These are phyloP conservation scores for Podarcis lilfordi DNA, from an alignment of 2,797 vertebrate species.

Conservation along the genomic window DNA sequence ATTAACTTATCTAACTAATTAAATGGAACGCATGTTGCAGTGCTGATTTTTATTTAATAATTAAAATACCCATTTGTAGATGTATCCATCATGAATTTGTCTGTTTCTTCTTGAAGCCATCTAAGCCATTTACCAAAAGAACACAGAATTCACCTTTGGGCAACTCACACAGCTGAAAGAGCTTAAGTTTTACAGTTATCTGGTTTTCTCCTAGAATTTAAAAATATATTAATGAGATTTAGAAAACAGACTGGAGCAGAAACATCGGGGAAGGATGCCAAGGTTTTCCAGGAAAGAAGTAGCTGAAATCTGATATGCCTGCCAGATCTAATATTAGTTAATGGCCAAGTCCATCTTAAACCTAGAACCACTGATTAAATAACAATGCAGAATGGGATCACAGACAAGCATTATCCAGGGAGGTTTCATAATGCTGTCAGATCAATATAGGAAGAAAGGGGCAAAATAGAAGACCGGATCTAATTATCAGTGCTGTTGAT, in stretches of 20 bases:
- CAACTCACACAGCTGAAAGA: not conserved
- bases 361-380: not conserved
- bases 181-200: not conserved
- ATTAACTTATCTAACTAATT: not conserved
- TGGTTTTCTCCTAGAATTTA: not conserved
- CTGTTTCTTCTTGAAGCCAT: not conserved
- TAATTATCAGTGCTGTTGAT: not conserved
- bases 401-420: fast-evolving
- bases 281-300: not conserved
- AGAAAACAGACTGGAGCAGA: constrained; percentile 1
- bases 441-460: not conserved
- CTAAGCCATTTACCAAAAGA: not conserved
- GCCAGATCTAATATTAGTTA: not conserved
- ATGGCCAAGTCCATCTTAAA: not conserved
- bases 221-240: constrained; percentile 1
- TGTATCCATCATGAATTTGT: not conserved
- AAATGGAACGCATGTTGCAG: not conserved
- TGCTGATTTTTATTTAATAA: no score
- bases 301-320: not conserved
- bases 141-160: not conserved
- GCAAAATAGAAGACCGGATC: not conserved
- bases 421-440: not conserved
- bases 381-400: fast-evolving
- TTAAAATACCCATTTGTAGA: not conserved
- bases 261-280: constrained; percentile 19